A percentile compares a stretch with the other conserved stretches of the same genome.
Conservation (phyloP, 2,113 vertebrate genomes). For the Vombatus ursinus region DNA sequence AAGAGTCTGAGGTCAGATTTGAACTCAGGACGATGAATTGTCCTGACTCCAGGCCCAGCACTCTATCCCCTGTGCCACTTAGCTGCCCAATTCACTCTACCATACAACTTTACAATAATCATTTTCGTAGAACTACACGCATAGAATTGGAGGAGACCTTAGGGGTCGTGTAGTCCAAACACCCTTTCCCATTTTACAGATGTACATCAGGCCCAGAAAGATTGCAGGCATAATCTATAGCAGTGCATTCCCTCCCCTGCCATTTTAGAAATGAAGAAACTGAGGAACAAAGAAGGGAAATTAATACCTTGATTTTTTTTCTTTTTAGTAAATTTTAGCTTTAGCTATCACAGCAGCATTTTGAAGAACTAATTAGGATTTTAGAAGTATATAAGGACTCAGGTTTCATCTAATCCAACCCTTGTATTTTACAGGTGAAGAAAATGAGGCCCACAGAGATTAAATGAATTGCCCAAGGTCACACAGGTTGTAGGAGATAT, state of each 20-base stretch:
- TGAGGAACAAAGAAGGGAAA: background rate
- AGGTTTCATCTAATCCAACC: background rate
- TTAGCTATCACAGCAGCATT: background rate
- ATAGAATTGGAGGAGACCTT: background rate
- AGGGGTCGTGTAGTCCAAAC: too few relatives aligned
- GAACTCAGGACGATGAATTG: background rate
- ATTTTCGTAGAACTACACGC: background rate
- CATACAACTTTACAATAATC: background rate
- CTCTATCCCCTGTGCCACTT: background rate
- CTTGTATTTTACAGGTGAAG: background rate
- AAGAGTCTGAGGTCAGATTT: background rate
- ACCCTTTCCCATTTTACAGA: background rate
- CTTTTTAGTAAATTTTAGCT: background rate
- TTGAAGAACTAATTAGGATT: background rate
- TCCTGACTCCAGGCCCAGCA: too few relatives aligned
- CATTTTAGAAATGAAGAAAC: background rate
- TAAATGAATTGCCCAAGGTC: background rate
- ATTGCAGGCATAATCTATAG: background rate
- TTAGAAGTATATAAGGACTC: background rate
- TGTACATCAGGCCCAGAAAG: background rate
- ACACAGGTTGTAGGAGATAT: background rate
- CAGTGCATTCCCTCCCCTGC: background rate
- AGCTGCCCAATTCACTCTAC: background rate
- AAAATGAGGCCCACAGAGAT: background rate
- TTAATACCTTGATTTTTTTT: too few relatives aligned